Percentiles rank a stretch among this genome's conserved stretches.
Conservation (phyloP, 2,888 invertebrate genomes). For the Drosophila neutralis region DNA sequence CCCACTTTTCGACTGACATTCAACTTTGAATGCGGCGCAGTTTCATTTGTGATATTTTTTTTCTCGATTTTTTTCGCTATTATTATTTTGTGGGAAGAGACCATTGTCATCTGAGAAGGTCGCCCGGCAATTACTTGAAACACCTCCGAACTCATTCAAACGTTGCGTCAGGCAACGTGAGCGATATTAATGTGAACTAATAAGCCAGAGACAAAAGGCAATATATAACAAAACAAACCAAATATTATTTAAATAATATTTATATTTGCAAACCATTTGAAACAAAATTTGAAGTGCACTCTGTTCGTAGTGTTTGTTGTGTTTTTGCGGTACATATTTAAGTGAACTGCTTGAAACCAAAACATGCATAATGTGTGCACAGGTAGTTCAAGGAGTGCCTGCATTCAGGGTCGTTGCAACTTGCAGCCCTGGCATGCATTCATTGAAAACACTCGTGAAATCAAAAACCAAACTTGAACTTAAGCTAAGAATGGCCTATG, state of each 20-base stretch:
- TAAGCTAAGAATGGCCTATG: not conserved
- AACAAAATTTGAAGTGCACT: constrained; percentile 64
- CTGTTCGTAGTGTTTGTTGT: constrained; percentile 31
- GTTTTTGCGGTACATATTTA: constrained; percentile 55
- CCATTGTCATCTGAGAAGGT: constrained; percentile 75
- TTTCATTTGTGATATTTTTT: constrained; percentile 39
- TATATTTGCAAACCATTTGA: constrained; percentile 69
- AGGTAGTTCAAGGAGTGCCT: constrained; percentile 33
- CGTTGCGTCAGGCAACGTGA: constrained; percentile 69
- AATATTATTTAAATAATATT: constrained; percentile 71
- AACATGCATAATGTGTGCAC: not conserved
- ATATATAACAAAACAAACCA: constrained; percentile 34
- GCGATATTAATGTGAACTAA: constrained; percentile 59
- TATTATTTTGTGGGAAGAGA: constrained; percentile 39
- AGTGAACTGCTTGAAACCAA: constrained; percentile 32
- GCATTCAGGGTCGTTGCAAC: constrained; percentile 1
- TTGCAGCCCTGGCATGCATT: constrained; percentile 15
- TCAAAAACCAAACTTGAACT: not conserved
- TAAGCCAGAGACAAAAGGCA: constrained; percentile 31
- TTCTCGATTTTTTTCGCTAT: constrained; percentile 18
- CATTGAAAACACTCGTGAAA: not conserved
- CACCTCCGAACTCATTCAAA: constrained; percentile 39
- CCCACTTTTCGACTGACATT: constrained; percentile 66
- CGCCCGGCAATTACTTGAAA: constrained; percentile 62
- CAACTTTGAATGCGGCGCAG: constrained; percentile 66